Conservation (phyloP, 1,140 invertebrate genomes). For the Macrobrachium nipponense region DNA sequence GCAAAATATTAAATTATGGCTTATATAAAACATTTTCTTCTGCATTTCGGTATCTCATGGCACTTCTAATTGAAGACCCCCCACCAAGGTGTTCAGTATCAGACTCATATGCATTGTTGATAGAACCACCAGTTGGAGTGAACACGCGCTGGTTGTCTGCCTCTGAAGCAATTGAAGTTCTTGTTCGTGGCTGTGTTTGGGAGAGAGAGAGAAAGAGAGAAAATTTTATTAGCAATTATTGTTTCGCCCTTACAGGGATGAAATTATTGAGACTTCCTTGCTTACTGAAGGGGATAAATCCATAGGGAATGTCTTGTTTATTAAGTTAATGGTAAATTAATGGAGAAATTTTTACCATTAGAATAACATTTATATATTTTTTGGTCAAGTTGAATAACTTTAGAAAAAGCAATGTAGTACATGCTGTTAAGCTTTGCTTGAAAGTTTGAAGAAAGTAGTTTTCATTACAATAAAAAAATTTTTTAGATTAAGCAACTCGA, state of each 20-base stretch:
- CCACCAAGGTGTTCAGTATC: slow-evolving; percentile 46
- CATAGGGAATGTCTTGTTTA: too few relatives aligned
- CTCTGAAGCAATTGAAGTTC: slow-evolving; percentile 59
- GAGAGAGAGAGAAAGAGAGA: not conserved
- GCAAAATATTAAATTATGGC: not conserved
- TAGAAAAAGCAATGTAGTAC: too few relatives aligned
- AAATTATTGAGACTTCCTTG: not conserved
- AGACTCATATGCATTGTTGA: slow-evolving; percentile 52
- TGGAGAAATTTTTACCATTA: too few relatives aligned
- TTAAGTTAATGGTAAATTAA: too few relatives aligned
- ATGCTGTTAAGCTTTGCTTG: too few relatives aligned
- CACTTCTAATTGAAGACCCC: slow-evolving; percentile 40
- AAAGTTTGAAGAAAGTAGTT: too few relatives aligned
- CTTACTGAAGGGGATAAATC: not conserved
- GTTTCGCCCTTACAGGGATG: not conserved
- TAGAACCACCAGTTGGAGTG: slow-evolving; percentile 54
- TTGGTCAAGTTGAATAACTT: too few relatives aligned
- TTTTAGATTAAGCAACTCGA: too few relatives aligned
- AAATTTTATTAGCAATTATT: not conserved
- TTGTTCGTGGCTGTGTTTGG: slow-evolving; percentile 40
- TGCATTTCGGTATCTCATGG: slow-evolving; percentile 17
- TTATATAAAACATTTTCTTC: slow-evolving; percentile 50
- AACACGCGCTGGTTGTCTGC: slow-evolving; percentile 62
- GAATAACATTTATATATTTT: too few relatives aligned
- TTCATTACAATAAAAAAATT: too few relatives aligned